Percentiles rank a stretch among this genome's conserved stretches.
Evolutionary conservation across 1,140 invertebrate genomes (phyloP).

Genomic region (Sweltsa coloradensis): DNA sequence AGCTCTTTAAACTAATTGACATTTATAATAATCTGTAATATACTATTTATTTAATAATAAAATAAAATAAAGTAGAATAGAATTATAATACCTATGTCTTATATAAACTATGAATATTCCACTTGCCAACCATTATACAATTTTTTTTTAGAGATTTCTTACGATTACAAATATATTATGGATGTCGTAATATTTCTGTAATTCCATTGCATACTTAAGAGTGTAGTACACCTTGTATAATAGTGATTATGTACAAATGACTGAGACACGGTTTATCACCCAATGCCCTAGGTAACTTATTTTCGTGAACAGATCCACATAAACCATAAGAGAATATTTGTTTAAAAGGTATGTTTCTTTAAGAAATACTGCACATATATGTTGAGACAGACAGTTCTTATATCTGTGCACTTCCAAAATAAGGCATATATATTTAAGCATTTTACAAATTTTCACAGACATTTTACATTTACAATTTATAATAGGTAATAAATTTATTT

Average conservation of each 20-base stretch:
- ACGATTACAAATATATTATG: constrained; percentile 1
- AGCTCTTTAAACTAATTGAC: too few species aligned
- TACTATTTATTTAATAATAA: too few species aligned
- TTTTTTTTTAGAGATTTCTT: not conserved
- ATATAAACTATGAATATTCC: too few species aligned
- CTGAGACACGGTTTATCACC: not conserved
- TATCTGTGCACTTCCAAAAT: too few species aligned
- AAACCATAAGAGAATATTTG: not conserved
- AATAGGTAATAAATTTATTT: not conserved
- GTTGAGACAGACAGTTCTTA: too few species aligned
- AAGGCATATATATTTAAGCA: too few species aligned
- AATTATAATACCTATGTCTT: too few species aligned
- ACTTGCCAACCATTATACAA: constrained; percentile 13
- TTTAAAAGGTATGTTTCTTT: not conserved
- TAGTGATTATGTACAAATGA: constrained; percentile 8
- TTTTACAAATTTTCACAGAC: too few species aligned
- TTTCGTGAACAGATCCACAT: too few species aligned
- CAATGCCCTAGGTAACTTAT: constrained; percentile 2
- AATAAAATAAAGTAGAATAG: too few species aligned
- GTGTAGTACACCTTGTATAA: constrained; percentile 1
- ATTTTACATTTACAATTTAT: constrained; percentile 1
- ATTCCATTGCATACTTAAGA: constrained; percentile 8
- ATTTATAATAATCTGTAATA: too few species aligned
- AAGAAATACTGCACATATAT: too few species aligned
- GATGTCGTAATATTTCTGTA: constrained; percentile 10